A percentile compares a stretch with the other conserved stretches of the same genome.
phyloP scores from a whole-genome alignment of 2,888 invertebrate species.

The Teinopalpus imperialis region DNA sequence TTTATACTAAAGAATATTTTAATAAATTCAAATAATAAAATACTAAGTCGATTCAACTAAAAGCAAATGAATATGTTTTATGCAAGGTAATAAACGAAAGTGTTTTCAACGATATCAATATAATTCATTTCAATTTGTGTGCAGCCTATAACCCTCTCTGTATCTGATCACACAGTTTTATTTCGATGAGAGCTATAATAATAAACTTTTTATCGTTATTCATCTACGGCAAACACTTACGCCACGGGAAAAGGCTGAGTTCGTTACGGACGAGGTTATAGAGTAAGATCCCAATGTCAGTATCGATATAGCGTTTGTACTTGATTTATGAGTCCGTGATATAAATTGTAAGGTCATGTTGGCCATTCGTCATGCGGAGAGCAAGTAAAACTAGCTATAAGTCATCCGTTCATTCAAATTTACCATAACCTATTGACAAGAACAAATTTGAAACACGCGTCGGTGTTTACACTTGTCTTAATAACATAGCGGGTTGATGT shows the following conservation, averaged over 20 bases:
- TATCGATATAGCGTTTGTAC: slow-evolving; percentile 64
- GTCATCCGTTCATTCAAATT: slow-evolving; percentile 52
- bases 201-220: slow-evolving; percentile 77
- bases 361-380: slow-evolving; percentile 65
- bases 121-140: slow-evolving; percentile 25
- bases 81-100: slow-evolving; percentile 25
- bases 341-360: slow-evolving; percentile 72
- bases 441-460: slow-evolving; percentile 33
- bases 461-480: slow-evolving; percentile 21
- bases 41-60: slow-evolving; percentile 17
- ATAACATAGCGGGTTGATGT: slow-evolving; percentile 10
- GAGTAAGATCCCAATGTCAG: slow-evolving; percentile 53
- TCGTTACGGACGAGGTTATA: slow-evolving; percentile 40
- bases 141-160: slow-evolving; percentile 35
- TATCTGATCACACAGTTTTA: slow-evolving; percentile 69
- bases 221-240: slow-evolving; percentile 68
- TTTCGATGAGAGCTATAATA: slow-evolving; percentile 73
- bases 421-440: slow-evolving; percentile 51
- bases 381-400: slow-evolving; percentile 64
- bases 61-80: slow-evolving; percentile 23
- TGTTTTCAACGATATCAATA: slow-evolving; percentile 25
- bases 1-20: neutral
- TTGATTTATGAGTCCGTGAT: slow-evolving; percentile 70
- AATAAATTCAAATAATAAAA: neutral
- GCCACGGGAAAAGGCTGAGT: slow-evolving; percentile 42